Evolutionary conservation across 2,888 invertebrate species (phyloP), one percentile per base, ranked within the genome.

Genomic region (Ichneumoninae sp.): DNA sequence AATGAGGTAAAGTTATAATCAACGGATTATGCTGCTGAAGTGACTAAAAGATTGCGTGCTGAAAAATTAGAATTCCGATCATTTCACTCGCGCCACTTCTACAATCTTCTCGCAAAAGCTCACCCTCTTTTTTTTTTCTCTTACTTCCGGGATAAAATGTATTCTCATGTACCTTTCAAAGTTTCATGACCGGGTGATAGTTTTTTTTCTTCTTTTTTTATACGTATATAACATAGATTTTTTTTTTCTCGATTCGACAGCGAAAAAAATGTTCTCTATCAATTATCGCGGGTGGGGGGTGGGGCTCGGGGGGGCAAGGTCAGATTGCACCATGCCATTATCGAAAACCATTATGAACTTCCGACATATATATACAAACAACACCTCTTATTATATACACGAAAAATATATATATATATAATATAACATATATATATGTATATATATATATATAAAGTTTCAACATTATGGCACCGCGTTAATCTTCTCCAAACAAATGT

Each of bases 401-500:
- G 90, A 91, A 89, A 83, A 89, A 91, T 88, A 90, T 90, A 91
- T 88, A 87, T 88, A 87, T 88, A 87, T 89, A 89, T 89, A 89
- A 50, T 86, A 83, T 80, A 60, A 76, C 83, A 78, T 85, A 84
- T 84, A 83, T 86, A 86, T 88, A 87, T 89, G 86, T 88, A 87
- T 88, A 89, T 91, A 89, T 90, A 90, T 90, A 89, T 91, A 90
- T 91, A 88, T 91, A 90, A 92, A 91, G 91, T 91, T 93, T 92
- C 91, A 92, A 93, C 92, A 91, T 93, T 93, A 93, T 93, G 93
- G 93, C 93, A 93, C 93, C 93, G 89, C 91, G 89, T 91, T 90
- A 87, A 86, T 86, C 68, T 83, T 85, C 83, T 75, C 82, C 72
- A 83, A 72, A 86, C 70, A 82, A 85, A 83, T 71, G 82, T 81